phyloP scores from a whole-genome alignment of 2,888 invertebrate species.

The Teleogryllus oceanicus region DNA sequence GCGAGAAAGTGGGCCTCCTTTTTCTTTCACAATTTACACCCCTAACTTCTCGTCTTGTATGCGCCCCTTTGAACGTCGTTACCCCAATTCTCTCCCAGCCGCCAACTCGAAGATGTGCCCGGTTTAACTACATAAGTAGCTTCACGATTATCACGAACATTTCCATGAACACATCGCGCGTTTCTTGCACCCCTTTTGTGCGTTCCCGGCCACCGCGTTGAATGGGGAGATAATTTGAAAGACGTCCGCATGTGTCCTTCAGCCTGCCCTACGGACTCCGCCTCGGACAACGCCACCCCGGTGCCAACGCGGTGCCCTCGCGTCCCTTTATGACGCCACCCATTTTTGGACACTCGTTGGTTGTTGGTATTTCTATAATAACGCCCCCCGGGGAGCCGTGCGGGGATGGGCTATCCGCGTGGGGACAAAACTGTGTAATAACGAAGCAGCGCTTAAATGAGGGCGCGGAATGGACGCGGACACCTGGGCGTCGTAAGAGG shows the following conservation, averaged over 20 bases:
- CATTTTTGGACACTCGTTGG: not conserved
- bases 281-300: too few relatives aligned
- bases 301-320: not conserved
- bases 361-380: not conserved
- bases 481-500: too few relatives aligned
- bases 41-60: too few relatives aligned
- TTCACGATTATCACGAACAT: not conserved
- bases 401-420: not conserved
- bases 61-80: too few relatives aligned
- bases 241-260: not conserved
- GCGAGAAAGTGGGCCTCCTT: too few relatives aligned
- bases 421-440: not conserved
- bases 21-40: too few relatives aligned
- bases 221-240: not conserved
- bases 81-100: too few relatives aligned
- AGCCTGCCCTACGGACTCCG: too few relatives aligned
- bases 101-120: not conserved
- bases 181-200: not conserved
- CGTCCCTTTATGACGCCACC: not conserved
- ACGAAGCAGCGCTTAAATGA: not conserved
- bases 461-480: too few relatives aligned
- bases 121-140: not conserved
- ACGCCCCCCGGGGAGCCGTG: not conserved
- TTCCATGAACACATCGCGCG: not conserved
- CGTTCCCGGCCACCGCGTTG: not conserved